Evolutionary conservation across 1,140 invertebrate genomes (phyloP).

Genomic region (Steinernema feltiae): DNA sequence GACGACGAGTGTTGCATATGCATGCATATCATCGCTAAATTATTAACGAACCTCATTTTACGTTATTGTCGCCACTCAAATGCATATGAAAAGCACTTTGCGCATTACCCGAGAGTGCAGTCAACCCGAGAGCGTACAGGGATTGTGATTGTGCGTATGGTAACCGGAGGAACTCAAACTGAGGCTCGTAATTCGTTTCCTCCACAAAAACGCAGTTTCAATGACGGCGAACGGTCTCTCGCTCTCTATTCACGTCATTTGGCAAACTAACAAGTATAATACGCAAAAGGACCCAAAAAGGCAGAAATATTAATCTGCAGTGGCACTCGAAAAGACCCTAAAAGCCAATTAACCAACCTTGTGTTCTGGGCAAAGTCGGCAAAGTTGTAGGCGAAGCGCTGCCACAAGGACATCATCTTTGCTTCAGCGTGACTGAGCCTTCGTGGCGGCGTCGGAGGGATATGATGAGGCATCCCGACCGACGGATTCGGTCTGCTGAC

Average conservation of each 20-base stretch:
- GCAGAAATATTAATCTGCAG: too few species aligned
- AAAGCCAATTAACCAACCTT: background rate
- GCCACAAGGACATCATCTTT: constrained; percentile 4
- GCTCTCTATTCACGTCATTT: too few species aligned
- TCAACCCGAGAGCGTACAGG: too few species aligned
- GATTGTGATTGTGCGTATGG: too few species aligned
- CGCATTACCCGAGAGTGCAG: too few species aligned
- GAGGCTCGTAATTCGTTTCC: too few species aligned
- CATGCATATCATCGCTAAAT: background rate
- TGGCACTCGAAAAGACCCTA: background rate
- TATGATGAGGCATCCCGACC: background rate
- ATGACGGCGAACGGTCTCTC: too few species aligned
- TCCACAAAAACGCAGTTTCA: too few species aligned
- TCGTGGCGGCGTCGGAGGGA: background rate
- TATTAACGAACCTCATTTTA: background rate
- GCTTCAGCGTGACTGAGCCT: constrained; percentile 1
- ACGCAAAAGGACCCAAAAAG: too few species aligned
- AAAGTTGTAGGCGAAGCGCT: background rate
- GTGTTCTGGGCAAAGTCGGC: constrained; percentile 10
- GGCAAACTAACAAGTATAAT: too few species aligned
- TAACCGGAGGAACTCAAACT: too few species aligned
- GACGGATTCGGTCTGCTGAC: background rate
- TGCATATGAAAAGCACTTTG: background rate
- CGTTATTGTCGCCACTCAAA: background rate
- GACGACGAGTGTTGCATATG: background rate